A percentile compares a stretch with the other conserved stretches of the same genome.
Conservation (phyloP, 2,797 vertebrate genomes). For the Erithacus rubecula region DNA sequence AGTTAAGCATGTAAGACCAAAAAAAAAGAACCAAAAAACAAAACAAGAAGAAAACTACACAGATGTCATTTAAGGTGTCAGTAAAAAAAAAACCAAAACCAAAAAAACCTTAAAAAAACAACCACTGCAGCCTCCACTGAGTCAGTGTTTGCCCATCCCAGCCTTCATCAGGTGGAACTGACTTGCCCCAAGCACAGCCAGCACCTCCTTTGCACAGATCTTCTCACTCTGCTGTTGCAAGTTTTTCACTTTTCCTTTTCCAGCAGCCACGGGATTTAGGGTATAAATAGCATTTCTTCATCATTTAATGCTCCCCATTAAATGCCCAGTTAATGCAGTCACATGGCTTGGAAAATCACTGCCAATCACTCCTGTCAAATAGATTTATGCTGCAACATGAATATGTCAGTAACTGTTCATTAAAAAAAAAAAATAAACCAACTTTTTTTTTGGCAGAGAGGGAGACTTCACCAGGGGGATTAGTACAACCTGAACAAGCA, state of each 20-base stretch:
- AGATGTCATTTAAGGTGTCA: background rate
- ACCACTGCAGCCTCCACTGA: background rate
- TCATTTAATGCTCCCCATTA: background rate
- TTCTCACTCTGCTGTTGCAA: background rate
- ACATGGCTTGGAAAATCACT: background rate
- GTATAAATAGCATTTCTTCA: background rate
- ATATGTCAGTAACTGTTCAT: background rate
- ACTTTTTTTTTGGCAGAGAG: background rate
- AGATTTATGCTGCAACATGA: background rate
- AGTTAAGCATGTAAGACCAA: background rate
- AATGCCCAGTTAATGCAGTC: background rate
- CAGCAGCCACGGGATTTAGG: fast-evolving
- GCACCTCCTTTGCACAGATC: fast-evolving
- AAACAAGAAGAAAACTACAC: background rate
- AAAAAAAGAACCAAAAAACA: background rate
- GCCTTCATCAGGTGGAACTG: background rate
- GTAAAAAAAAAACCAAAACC: background rate
- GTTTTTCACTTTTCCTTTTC: background rate
- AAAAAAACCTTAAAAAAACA: fast-evolving
- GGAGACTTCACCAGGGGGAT: background rate
- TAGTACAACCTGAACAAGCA: background rate
- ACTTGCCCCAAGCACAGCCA: background rate
- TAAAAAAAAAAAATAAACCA: background rate
- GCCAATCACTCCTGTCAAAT: background rate
- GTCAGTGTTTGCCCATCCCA: background rate